Evolutionary conservation across 1,140 invertebrate species (phyloP).

Genomic region (Eufriesea mexicana): DNA sequence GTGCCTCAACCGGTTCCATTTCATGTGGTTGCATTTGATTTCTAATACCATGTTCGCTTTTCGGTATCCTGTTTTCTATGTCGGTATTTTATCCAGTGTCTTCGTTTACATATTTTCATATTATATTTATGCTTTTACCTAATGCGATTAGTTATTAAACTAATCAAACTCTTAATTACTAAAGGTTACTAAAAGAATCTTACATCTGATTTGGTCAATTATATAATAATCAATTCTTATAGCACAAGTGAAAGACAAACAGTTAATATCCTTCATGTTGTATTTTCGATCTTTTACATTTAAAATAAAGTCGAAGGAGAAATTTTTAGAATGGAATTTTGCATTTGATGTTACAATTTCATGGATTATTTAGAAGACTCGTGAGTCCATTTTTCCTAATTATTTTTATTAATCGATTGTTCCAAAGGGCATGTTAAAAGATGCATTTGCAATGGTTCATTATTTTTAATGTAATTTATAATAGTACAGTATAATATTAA

Average conservation of each 20-base stretch:
- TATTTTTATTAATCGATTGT: conserved; percentile 3
- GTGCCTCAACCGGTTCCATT: too few relatives aligned
- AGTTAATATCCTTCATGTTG: background rate
- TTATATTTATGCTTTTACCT: too few relatives aligned
- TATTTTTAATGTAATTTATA: conserved; percentile 80
- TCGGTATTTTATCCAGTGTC: too few relatives aligned
- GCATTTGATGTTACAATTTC: background rate
- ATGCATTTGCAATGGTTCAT: conserved; percentile 70
- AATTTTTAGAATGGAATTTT: background rate
- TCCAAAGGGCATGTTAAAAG: conserved; percentile 41
- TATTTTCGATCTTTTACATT: background rate
- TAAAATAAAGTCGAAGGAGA: background rate
- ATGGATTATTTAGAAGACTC: background rate
- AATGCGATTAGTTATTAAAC: too few relatives aligned
- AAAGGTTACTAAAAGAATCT: too few relatives aligned
- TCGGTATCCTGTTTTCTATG: too few relatives aligned
- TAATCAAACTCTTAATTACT: too few relatives aligned
- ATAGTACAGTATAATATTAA: conserved; percentile 81
- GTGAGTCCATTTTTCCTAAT: background rate
- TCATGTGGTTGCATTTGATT: too few relatives aligned
- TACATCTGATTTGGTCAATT: background rate
- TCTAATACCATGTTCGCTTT: too few relatives aligned
- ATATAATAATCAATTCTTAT: background rate
- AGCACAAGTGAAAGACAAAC: background rate
- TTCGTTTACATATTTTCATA: too few relatives aligned